These are phyloP conservation scores for Bambusicola thoracicus DNA, from an alignment of 2,113 vertebrate genomes.

Conservation along the genomic window DNA sequence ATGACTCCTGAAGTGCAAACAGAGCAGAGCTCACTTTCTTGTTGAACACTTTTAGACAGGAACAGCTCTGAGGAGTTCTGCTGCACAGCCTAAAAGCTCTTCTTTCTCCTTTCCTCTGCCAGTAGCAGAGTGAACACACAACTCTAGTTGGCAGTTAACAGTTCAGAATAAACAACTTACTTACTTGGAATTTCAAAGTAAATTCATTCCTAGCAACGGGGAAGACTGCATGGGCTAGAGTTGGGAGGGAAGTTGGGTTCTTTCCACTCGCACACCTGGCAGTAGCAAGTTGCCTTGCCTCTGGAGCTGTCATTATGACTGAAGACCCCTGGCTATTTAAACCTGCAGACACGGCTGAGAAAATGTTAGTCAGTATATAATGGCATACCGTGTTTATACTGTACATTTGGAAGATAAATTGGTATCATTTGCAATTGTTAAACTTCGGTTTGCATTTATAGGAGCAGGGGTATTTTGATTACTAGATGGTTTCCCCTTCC, in stretches of 20 bases:
- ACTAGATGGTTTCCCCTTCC: neutral
- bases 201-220: neutral
- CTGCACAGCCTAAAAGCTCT: neutral
- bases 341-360: constrained; percentile 1
- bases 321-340: neutral
- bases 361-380: neutral
- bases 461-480: neutral
- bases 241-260: neutral
- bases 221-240: neutral
- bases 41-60: neutral
- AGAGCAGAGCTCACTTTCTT: neutral
- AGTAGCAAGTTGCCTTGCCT: neutral
- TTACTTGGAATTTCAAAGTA: neutral
- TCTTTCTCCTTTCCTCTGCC: neutral
- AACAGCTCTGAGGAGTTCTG: neutral
- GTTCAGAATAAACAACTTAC: neutral
- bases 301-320: neutral
- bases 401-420: constrained; percentile 7
- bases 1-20: neutral
- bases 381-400: neutral
- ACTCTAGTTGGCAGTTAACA: neutral
- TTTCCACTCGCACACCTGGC: neutral
- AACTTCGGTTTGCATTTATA: constrained; percentile 35
- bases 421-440: constrained; percentile 38
- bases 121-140: neutral